Evolutionary conservation across 2,888 invertebrate genomes (phyloP).

Genomic region (Eristalis tenax): DNA sequence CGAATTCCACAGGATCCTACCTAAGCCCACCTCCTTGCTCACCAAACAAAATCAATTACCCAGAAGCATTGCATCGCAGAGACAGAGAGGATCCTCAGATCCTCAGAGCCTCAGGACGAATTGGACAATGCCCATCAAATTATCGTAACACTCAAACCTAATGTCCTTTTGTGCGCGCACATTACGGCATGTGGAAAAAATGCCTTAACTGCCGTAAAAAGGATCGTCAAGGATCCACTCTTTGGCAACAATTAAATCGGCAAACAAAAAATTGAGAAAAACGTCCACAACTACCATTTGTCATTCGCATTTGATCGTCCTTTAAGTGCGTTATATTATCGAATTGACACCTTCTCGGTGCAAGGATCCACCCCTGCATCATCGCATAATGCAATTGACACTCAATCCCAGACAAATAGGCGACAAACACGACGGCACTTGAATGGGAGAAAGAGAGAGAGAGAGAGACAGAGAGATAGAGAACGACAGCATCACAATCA

Average conservation of each 20-base stretch:
- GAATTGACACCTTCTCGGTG: slow-evolving; percentile 62
- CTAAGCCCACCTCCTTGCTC: slow-evolving; percentile 51
- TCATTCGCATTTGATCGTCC: slow-evolving; percentile 67
- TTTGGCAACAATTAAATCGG: slow-evolving; percentile 65
- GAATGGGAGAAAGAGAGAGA: neutral
- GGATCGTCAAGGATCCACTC: slow-evolving; percentile 66
- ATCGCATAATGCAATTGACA: slow-evolving; percentile 67
- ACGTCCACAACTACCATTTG: slow-evolving; percentile 51
- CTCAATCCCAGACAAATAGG: slow-evolving; percentile 68
- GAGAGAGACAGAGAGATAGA: neutral
- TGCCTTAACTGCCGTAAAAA: slow-evolving; percentile 65
- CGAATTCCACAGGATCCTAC: slow-evolving; percentile 12
- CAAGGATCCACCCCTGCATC: slow-evolving; percentile 46
- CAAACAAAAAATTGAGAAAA: neutral
- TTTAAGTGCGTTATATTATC: slow-evolving; percentile 69
- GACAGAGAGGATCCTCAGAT: slow-evolving; percentile 14
- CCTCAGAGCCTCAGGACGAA: neutral
- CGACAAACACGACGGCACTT: slow-evolving; percentile 46
- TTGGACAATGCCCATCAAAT: slow-evolving; percentile 68
- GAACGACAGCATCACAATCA: neutral
- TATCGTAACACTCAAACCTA: slow-evolving; percentile 58
- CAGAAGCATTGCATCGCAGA: slow-evolving; percentile 54
- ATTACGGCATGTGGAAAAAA: neutral
- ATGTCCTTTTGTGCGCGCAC: slow-evolving; percentile 35
- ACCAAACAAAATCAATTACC: slow-evolving; percentile 70